Base-by-base conservation (phyloP, 1,140 invertebrate genomes). In the Drosophila cardini region DNA sequence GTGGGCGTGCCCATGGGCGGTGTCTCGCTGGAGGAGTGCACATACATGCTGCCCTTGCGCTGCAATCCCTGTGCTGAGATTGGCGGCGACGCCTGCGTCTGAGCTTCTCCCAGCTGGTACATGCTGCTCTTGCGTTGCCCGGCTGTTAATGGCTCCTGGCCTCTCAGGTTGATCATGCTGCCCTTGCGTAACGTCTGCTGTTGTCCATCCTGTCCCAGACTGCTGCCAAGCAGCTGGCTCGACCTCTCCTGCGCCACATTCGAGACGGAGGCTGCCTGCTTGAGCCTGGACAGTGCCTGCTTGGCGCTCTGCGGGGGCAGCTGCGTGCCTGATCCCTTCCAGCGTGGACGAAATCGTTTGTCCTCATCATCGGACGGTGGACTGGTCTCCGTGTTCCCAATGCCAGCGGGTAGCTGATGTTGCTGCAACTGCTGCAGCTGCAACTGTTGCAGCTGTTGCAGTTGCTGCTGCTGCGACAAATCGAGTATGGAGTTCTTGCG, bases 331-430 rank as follows among this genome's bases (percentile, higher is more conserved):
- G 93, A 90, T 74, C 93, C 89, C 58, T 90, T 92, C 91, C 91
- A 92, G 61, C 86, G 90, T 38, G 90, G 83, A 0, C 74, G 55
- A 52, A 80, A 91, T 21, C 80, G 90, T 68, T 78, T 90, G 15
- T 90, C 79, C 30, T 92, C 91, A 53, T 92, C 91, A 57, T 92
- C 91, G 38, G 93, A 93, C 42, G 93, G 93, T 30, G 93, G 93
- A 86, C 92, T 93, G 64, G 91, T 91, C 52, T 93, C 92, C 9
- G 91, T 90, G 15, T 91, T 90, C 18, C 76, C 89, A 76, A 92
- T 72, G 43, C 91, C 91, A 48, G 76, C 6, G 4, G 91, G 89
- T 42, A 92, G 50, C 16, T 65, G 70, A 6, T 71, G 74, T 6
- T 74, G 64, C 26, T 81, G 71, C 45, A 78, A 73, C 9, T 87